phyloP scores from a whole-genome alignment of 2,888 invertebrate species.

The Gastracanthus pulcherrimus region DNA sequence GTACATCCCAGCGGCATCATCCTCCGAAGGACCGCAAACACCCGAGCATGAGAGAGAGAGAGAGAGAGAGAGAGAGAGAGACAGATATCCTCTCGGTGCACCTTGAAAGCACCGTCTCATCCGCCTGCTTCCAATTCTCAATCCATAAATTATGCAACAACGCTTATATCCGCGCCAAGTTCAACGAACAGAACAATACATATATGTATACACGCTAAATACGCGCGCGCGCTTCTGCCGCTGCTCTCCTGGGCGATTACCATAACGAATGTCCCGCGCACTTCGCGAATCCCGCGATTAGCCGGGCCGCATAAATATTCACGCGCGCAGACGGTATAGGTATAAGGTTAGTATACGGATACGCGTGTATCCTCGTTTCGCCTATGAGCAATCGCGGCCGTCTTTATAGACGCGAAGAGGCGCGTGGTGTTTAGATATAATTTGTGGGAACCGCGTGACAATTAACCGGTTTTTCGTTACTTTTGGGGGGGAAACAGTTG shows the following conservation, averaged over 20 bases:
- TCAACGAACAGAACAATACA: constrained; percentile 38
- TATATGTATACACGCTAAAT: not conserved
- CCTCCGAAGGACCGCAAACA: constrained; percentile 27
- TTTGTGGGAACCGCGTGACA: constrained; percentile 4
- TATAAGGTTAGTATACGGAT: not conserved
- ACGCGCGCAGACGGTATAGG: not conserved
- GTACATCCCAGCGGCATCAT: no score
- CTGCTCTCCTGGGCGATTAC: constrained; percentile 1
- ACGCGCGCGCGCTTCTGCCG: not conserved
- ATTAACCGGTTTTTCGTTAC: constrained; percentile 36
- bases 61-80: no score
- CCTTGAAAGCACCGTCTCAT: constrained; percentile 29
- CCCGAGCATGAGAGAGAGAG: no score
- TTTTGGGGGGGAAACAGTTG: no score
- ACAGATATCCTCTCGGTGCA: no score
- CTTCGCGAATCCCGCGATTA: constrained; percentile 46
- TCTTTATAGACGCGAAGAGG: not conserved
- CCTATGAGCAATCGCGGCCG: not conserved
- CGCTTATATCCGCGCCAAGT: no score
- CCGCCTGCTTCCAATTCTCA: not conserved
- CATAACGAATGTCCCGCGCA: constrained; percentile 3
- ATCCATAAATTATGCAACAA: constrained; percentile 37
- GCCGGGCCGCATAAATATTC: constrained; percentile 41
- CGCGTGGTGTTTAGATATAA: not conserved
- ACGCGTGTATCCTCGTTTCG: constrained; percentile 7